Percentiles rank a stretch among this genome's conserved stretches.
Evolutionary conservation across 2,113 vertebrate species (phyloP).

Genomic region (Orthonyx spaldingii): DNA sequence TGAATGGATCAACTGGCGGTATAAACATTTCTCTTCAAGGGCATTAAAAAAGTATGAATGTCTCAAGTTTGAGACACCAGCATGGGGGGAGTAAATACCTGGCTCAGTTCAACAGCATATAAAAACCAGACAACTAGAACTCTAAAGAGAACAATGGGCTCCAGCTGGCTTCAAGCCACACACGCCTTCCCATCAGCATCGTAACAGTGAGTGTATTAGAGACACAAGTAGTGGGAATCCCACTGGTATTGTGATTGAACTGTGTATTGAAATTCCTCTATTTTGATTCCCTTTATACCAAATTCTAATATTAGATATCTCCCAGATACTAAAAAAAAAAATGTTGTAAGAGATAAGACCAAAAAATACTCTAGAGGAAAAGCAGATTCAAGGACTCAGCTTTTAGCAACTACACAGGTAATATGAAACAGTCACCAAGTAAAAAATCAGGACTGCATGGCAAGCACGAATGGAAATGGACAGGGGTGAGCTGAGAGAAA

Average conservation of each 20-base stretch:
- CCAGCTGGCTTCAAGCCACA: neutral
- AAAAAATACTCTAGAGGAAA: neutral
- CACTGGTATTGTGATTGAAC: neutral
- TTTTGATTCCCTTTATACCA: neutral
- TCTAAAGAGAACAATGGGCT: neutral
- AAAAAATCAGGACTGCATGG: neutral
- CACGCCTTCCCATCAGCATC: neutral
- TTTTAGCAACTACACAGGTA: neutral
- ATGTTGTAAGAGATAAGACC: neutral
- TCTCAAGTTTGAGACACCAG: neutral
- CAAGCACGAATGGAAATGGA: neutral
- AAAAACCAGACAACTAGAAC: neutral
- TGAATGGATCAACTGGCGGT: neutral
- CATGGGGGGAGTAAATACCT: rapidly evolving
- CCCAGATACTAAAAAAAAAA: neutral
- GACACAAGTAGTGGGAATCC: rapidly evolving
- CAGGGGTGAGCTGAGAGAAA: neutral
- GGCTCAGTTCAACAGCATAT: neutral
- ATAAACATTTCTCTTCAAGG: rapidly evolving
- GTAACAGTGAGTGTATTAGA: neutral
- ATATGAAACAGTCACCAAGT: neutral
- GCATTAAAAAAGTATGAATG: neutral
- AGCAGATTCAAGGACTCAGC: neutral
- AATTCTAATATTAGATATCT: neutral
- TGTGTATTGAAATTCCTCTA: neutral